Conservation (phyloP, 92 coral and sea anemone genomes). For the Muricea muricata region DNA sequence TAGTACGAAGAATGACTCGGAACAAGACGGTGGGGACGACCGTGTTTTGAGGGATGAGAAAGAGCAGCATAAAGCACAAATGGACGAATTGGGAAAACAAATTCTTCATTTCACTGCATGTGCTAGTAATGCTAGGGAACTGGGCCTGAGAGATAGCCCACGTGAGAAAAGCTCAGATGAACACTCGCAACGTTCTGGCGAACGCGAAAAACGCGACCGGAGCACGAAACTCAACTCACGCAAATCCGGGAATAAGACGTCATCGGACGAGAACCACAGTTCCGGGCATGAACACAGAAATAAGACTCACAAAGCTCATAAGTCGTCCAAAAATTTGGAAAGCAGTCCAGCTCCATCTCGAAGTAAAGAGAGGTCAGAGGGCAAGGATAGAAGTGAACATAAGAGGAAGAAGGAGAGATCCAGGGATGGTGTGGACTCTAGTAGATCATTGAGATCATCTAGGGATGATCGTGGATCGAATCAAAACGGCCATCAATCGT, state of each 20-base stretch:
- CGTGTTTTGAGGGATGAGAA: slow-evolving; percentile 53
- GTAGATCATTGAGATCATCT: not conserved
- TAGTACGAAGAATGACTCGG: slow-evolving; percentile 91
- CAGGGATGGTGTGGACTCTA: slow-evolving; percentile 10
- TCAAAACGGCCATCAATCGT: slow-evolving; percentile 55
- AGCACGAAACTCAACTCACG: slow-evolving; percentile 33
- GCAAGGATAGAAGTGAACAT: slow-evolving; percentile 29
- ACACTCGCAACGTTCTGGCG: slow-evolving; percentile 48
- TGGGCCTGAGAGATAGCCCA: slow-evolving; percentile 32
- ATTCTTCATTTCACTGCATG: slow-evolving; percentile 47
- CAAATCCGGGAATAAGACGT: slow-evolving; percentile 22
- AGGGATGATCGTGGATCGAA: slow-evolving; percentile 1
- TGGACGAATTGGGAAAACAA: slow-evolving; percentile 58
- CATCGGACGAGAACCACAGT: slow-evolving; percentile 34
- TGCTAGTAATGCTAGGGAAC: slow-evolving; percentile 45
- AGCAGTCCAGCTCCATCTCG: not conserved
- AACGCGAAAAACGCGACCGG: slow-evolving; percentile 28
- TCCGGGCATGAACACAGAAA: slow-evolving; percentile 27
- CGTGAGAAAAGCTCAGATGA: slow-evolving; percentile 47
- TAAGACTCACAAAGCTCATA: slow-evolving; percentile 35
- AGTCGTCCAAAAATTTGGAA: slow-evolving; percentile 22
- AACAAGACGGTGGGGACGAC: slow-evolving; percentile 84
- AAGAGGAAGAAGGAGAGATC: slow-evolving; percentile 30
- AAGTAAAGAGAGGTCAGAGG: slow-evolving; percentile 37
- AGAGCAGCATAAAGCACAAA: slow-evolving; percentile 55